phyloP scores from a whole-genome alignment of 2,888 invertebrate species.

The Halocaridina rubra region DNA sequence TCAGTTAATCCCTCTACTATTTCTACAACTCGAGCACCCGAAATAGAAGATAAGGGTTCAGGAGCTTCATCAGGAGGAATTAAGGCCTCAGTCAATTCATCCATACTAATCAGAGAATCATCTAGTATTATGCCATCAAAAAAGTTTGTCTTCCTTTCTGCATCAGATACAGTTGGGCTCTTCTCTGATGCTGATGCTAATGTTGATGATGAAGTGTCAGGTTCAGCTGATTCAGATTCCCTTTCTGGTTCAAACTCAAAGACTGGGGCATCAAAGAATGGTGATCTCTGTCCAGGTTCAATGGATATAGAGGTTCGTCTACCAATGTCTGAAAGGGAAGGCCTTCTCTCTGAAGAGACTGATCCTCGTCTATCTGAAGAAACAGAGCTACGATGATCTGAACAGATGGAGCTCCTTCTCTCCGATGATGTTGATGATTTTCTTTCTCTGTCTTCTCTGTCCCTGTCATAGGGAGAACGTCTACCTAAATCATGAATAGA shows the following conservation, averaged over 20 bases:
- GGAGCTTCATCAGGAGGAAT: slow-evolving; percentile 55
- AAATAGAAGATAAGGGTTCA: slow-evolving; percentile 34
- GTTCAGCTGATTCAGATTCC: slow-evolving; percentile 37
- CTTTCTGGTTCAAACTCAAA: slow-evolving; percentile 56
- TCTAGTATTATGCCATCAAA: slow-evolving; percentile 54
- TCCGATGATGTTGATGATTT: slow-evolving; percentile 60
- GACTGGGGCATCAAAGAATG: slow-evolving; percentile 61
- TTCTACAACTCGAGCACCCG: slow-evolving; percentile 51
- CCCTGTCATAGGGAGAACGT: slow-evolving; percentile 57
- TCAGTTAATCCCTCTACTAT: slow-evolving; percentile 34
- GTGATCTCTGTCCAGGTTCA: slow-evolving; percentile 61
- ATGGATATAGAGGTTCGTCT: slow-evolving; percentile 57
- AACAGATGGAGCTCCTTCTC: slow-evolving; percentile 53
- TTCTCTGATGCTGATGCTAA: slow-evolving; percentile 40
- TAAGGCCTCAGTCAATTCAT: slow-evolving; percentile 52
- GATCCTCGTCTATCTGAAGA: slow-evolving; percentile 58
- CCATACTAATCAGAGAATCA: slow-evolving; percentile 46
- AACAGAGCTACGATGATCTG: slow-evolving; percentile 54
- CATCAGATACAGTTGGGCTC: slow-evolving; percentile 41
- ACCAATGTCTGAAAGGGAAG: slow-evolving; percentile 61
- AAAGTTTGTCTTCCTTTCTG: slow-evolving; percentile 36
- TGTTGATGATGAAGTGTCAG: slow-evolving; percentile 47
- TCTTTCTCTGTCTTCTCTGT: slow-evolving; percentile 51
- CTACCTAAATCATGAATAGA: slow-evolving; percentile 58
- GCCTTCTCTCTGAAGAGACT: slow-evolving; percentile 55